These are phyloP conservation scores for Diadema setosum DNA, from an alignment of 35 echinoderm and acorn worm genomes.

Conservation along the genomic window DNA sequence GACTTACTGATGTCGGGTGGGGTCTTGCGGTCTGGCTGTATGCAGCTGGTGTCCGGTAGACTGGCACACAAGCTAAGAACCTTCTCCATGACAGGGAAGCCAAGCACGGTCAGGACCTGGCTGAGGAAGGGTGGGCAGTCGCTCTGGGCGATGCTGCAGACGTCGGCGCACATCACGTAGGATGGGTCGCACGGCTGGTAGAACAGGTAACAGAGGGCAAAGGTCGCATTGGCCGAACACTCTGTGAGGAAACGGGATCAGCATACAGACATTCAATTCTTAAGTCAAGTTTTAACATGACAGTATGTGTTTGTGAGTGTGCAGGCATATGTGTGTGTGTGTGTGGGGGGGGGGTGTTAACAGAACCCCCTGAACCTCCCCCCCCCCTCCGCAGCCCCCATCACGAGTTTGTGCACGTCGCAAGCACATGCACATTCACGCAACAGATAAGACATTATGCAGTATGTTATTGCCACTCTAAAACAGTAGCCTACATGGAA, in stretches of 20 bases:
- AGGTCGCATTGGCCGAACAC: neutral
- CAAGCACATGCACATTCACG: no score
- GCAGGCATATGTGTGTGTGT: no score
- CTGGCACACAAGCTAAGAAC: neutral
- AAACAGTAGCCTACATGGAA: no score
- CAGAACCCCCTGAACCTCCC: no score
- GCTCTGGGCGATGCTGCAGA: neutral
- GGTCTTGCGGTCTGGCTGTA: neutral
- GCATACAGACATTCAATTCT: neutral
- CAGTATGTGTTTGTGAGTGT: no score
- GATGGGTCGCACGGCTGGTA: slow-evolving; percentile 37
- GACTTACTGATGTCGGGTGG: neutral
- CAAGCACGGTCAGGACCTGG: neutral
- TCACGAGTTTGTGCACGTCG: no score
- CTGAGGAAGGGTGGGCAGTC: slow-evolving; percentile 6
- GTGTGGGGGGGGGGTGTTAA: no score
- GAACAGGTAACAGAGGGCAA: slow-evolving; percentile 51
- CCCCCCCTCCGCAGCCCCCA: no score
- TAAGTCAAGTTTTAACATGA: no score
- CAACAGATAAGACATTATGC: no score
- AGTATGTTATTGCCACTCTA: no score
- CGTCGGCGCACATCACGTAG: slow-evolving; percentile 13
- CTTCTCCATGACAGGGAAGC: neutral
- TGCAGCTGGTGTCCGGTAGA: neutral
- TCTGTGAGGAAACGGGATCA: neutral